phyloP scores from a whole-genome alignment of 2,888 invertebrate genomes.

The Tromatobia lineatoria region DNA sequence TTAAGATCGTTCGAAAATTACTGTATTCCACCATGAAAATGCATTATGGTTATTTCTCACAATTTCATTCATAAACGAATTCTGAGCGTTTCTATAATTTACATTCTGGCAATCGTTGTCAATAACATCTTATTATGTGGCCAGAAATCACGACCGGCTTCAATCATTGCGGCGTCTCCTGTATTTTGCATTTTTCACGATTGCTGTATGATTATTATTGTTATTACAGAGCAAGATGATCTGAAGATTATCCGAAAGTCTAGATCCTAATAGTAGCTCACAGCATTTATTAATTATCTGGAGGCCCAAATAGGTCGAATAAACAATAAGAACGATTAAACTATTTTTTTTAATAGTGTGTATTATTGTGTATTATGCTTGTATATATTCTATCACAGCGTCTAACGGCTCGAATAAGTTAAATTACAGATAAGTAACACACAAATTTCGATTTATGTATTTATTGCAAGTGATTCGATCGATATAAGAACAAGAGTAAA shows the following conservation, averaged over 20 bases:
- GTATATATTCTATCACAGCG: too few relatives aligned
- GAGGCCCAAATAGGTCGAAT: neutral
- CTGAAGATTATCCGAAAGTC: neutral
- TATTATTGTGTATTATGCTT: too few relatives aligned
- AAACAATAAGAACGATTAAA: neutral
- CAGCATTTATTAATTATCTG: neutral
- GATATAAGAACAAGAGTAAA: neutral
- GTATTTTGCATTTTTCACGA: neutral
- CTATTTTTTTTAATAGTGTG: too few relatives aligned
- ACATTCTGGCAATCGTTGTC: neutral
- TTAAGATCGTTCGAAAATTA: neutral
- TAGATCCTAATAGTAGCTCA: neutral
- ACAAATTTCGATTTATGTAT: neutral
- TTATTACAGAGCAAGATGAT: neutral
- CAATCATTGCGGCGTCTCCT: neutral
- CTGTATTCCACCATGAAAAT: too few relatives aligned
- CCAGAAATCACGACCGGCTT: slow-evolving; percentile 4
- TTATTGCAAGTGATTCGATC: neutral
- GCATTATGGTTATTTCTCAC: neutral
- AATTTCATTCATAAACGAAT: neutral
- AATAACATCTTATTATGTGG: neutral
- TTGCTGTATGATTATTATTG: neutral
- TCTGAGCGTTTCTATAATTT: neutral
- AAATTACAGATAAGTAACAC: neutral
- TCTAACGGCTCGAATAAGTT: neutral